Conservation (phyloP, 2,888 invertebrate species). For the Temnothorax ravouxi region DNA sequence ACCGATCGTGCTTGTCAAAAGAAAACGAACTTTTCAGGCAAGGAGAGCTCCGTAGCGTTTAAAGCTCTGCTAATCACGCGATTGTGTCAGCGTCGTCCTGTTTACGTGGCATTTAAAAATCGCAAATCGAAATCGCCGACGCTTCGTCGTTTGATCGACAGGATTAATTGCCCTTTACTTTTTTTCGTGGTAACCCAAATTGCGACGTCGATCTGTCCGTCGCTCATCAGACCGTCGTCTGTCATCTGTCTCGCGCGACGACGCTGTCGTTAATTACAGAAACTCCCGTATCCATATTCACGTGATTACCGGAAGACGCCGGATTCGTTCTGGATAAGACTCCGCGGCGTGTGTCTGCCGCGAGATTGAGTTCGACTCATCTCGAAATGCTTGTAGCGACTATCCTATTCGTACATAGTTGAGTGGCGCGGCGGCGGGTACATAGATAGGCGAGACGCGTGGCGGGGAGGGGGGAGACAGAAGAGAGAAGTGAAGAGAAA, state of each 20-base stretch:
- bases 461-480: constrained; percentile 57
- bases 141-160: constrained; percentile 54
- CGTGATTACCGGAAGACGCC: constrained; percentile 72
- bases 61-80: constrained; percentile 60
- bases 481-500: constrained; percentile 71
- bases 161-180: constrained; percentile 61
- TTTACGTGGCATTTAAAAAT: constrained; percentile 54
- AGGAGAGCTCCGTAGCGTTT: neutral
- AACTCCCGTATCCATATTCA: constrained; percentile 75
- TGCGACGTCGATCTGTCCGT: constrained; percentile 32
- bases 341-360: constrained; percentile 69
- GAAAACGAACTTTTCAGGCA: constrained; percentile 2
- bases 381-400: constrained; percentile 83
- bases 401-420: constrained; percentile 83
- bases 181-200: constrained; percentile 56
- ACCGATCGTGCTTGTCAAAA: constrained; percentile 39
- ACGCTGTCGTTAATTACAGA: constrained; percentile 71
- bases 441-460: constrained; percentile 69
- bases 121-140: constrained; percentile 34
- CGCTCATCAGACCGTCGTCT: constrained; percentile 4
- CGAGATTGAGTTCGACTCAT: constrained; percentile 85
- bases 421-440: constrained; percentile 74
- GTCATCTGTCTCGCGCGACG: constrained; percentile 48
- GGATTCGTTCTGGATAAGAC: constrained; percentile 74
- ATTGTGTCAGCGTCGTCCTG: constrained; percentile 44